Evolutionary conservation across 2,113 vertebrate species (phyloP).

Genomic region (Hylia prasina): DNA sequence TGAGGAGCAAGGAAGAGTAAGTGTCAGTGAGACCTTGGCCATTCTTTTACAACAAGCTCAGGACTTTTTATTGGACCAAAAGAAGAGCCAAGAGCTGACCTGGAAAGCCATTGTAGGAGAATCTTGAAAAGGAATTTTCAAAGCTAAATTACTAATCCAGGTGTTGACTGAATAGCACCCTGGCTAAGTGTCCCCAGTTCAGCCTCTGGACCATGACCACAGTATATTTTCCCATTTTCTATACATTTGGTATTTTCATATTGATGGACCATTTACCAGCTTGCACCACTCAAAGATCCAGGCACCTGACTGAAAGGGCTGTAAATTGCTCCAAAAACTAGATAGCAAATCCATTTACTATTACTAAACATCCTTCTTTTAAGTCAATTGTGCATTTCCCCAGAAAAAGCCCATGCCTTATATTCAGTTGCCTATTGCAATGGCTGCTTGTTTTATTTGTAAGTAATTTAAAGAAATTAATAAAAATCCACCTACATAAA

Average conservation of each 20-base stretch:
- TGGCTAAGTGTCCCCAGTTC: neutral
- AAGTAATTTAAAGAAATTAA: neutral
- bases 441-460: neutral
- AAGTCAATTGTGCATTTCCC: neutral
- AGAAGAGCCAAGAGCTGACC: neutral
- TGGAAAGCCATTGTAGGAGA: neutral
- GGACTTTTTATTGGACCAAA: neutral
- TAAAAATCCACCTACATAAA: neutral
- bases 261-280: neutral
- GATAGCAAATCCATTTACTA: neutral
- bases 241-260: neutral
- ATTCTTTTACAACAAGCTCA: neutral
- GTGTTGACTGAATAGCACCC: neutral
- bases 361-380: neutral
- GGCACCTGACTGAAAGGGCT: neutral
- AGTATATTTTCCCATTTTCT: neutral
- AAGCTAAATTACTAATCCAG: neutral
- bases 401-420: neutral
- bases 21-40: neutral
- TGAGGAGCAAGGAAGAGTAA: neutral
- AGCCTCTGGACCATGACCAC: neutral
- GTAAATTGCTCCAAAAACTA: neutral
- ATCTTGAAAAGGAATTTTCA: neutral
- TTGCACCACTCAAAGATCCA: neutral
- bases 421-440: neutral